Evolutionary conservation across 2,888 invertebrate species (phyloP).

Genomic region (Parasteatoda lunata): DNA sequence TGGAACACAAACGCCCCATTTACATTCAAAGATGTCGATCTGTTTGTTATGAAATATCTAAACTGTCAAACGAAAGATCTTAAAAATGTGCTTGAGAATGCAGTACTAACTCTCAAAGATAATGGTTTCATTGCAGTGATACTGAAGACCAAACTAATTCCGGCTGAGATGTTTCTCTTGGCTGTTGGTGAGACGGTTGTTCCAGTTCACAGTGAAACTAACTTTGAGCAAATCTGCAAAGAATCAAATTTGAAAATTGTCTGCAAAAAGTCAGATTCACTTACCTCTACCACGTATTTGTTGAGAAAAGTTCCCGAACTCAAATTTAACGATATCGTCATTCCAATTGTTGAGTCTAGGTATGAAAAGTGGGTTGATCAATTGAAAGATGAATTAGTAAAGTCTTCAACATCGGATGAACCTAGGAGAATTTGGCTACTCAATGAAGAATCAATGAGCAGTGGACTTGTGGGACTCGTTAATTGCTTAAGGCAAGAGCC

Average conservation of each 20-base stretch:
- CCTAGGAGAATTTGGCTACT: constrained; percentile 79
- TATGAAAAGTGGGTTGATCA: constrained; percentile 83
- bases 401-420: constrained; percentile 77
- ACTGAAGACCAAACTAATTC: constrained; percentile 69
- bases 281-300: constrained; percentile 77
- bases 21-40: constrained; percentile 71
- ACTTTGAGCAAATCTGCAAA: constrained; percentile 67
- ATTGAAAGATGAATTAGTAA: constrained; percentile 84
- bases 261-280: constrained; percentile 80
- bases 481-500: constrained; percentile 92
- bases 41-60: constrained; percentile 72
- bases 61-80: constrained; percentile 49
- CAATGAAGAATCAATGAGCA: constrained; percentile 81
- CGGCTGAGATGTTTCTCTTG: constrained; percentile 70
- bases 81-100: constrained; percentile 69
- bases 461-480: constrained; percentile 90
- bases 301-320: constrained; percentile 77
- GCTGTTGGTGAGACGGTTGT: constrained; percentile 62
- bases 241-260: constrained; percentile 66
- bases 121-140: constrained; percentile 81
- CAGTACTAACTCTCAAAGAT: constrained; percentile 79
- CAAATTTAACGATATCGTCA: constrained; percentile 54
- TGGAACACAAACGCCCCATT: constrained; percentile 76
- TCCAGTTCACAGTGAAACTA: constrained; percentile 45
- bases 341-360: constrained; percentile 61